A percentile compares a stretch with the other conserved stretches of the same genome.
Evolutionary conservation across 2,113 vertebrate genomes (phyloP).

Genomic region (Arenaria interpres): DNA sequence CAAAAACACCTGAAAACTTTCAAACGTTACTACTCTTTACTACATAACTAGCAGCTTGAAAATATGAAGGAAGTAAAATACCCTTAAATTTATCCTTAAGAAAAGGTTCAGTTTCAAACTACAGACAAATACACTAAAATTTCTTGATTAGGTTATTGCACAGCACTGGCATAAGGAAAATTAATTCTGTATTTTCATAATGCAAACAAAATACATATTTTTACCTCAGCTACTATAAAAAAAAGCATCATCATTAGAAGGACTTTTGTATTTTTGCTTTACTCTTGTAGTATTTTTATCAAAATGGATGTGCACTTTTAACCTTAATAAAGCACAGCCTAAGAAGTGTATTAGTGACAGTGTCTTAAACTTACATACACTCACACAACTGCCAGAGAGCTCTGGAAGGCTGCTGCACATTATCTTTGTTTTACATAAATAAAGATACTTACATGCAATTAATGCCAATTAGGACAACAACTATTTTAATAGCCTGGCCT

Average conservation of each 20-base stretch:
- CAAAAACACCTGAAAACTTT: background rate
- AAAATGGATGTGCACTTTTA: background rate
- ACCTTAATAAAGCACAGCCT: background rate
- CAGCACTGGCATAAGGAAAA: background rate
- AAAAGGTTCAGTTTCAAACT: background rate
- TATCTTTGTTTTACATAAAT: background rate
- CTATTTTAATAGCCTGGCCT: background rate
- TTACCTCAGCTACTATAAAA: background rate
- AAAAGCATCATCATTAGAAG: background rate
- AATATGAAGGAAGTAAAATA: background rate
- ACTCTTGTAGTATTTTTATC: background rate
- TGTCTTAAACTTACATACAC: background rate
- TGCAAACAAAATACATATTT: background rate
- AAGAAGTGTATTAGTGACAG: background rate
- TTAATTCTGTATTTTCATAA: background rate
- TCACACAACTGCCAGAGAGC: background rate
- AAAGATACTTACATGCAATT: background rate
- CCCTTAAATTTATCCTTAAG: background rate
- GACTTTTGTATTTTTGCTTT: background rate
- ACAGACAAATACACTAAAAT: background rate
- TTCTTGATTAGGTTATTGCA: background rate
- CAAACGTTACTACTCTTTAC: background rate
- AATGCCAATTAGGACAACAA: background rate
- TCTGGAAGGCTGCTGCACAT: background rate
- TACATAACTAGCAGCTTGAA: background rate